Base-by-base conservation (phyloP, 2,113 vertebrate genomes). In the Pelobates fuscus region DNA sequence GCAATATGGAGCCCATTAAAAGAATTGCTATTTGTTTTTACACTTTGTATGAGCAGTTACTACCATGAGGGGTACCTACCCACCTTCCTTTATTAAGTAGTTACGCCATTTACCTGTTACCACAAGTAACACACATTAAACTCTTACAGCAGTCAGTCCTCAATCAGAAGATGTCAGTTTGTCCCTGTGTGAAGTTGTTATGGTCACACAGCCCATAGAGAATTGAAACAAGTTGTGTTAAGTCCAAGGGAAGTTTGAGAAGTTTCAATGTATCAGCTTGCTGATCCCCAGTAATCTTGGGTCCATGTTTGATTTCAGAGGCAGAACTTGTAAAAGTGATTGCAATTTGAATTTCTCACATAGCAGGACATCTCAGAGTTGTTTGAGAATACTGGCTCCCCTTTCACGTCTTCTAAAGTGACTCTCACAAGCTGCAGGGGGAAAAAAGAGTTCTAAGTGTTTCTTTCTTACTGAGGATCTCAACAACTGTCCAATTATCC, bases 401-500 rank as follows among this genome's bases (percentile, higher is more conserved):
- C 20, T 46, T 63, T 54, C 59, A 72, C 54, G 26, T 60, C 69
- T 46, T 46, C 72, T 26, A 59, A 68, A 61, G 43, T 61, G 43
- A 61, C 46, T 57, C 32, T 66, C 46, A 44, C 46, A 43, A 24
- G 26, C 24, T 64, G 23, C n/a, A 57, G 14, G 27, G 49, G 15
- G 23, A 54, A 24, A 29, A 66, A 64, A 37, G 30, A 25, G 30
- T 41, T 18, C 52, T 67, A 25, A 67, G n/a, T 67, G 20, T 61
- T 24, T 37, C 26, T 49, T 20, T 1, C 68, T 82, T 66, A 70
- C 61, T 77, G 52, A 70, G 11, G 24, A 73, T 84, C 80, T 79
- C 81, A 69, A 32, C 71, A 70, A 83, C 60, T 82, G 61, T 62
- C 80, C 74, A 72, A 23, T 78, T 84, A 82, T 41, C 71, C 73